Evolutionary conservation across 2,888 invertebrate genomes (phyloP).

Genomic region (Pteria penguin): DNA sequence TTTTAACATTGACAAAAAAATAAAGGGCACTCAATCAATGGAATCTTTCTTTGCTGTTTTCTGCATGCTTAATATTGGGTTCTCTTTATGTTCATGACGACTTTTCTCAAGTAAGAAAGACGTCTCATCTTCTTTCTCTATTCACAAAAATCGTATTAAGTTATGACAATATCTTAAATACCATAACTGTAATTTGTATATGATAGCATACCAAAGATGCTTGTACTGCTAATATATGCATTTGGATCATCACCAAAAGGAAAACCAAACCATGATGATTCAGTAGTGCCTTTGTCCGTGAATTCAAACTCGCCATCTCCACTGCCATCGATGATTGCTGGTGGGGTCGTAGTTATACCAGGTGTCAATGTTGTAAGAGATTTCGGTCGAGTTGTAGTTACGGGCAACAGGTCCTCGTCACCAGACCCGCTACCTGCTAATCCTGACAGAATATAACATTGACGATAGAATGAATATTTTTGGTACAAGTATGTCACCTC

Average conservation of each 20-base stretch:
- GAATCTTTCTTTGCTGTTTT: too few species aligned
- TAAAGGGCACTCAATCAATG: too few species aligned
- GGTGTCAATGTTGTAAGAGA: background rate
- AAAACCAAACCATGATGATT: background rate
- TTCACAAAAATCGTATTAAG: too few species aligned
- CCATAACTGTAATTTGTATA: too few species aligned
- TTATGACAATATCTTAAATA: too few species aligned
- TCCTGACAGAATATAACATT: background rate
- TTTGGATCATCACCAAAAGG: conserved; percentile 16
- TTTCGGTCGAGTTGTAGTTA: background rate
- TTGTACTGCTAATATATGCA: background rate
- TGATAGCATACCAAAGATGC: conserved; percentile 14
- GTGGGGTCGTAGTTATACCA: background rate
- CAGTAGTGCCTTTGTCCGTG: background rate
- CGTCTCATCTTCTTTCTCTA: too few species aligned
- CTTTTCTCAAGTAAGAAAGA: too few species aligned
- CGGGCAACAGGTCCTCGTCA: background rate
- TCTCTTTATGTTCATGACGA: too few species aligned
- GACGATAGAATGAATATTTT: too few species aligned
- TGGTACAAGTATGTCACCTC: too few species aligned
- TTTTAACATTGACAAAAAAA: too few species aligned
- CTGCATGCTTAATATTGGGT: too few species aligned
- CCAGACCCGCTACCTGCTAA: background rate
- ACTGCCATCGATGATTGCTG: conserved; percentile 1
- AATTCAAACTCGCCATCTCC: conserved; percentile 10